Evolutionary conservation across 2,113 vertebrate species (phyloP).

Genomic region (Daubentonia madagascariensis): DNA sequence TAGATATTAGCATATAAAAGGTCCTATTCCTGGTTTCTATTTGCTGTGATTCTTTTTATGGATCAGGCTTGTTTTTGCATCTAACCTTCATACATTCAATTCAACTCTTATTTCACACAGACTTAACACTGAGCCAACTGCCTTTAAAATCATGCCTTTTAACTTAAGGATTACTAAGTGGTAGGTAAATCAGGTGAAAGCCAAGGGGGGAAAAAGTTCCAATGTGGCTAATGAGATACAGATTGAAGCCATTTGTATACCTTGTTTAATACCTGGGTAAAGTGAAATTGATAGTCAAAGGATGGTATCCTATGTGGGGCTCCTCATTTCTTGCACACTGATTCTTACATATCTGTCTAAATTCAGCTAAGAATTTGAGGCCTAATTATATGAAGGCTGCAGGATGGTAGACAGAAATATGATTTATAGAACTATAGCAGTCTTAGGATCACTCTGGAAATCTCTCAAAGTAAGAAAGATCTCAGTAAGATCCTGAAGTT

Average conservation of each 20-base stretch:
- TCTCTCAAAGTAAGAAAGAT: constrained; percentile 1
- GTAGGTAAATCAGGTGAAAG: neutral
- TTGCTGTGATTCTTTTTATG: neutral
- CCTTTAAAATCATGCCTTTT: constrained; percentile 11
- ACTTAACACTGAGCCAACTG: neutral
- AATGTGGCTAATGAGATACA: neutral
- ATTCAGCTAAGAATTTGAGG: constrained; percentile 18
- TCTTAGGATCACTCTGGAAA: neutral
- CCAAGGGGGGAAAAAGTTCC: neutral
- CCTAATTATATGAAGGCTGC: neutral
- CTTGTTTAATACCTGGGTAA: neutral
- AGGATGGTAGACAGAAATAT: neutral
- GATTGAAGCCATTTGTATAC: neutral
- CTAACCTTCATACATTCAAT: neutral
- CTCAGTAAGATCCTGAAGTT: neutral
- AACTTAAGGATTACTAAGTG: neutral
- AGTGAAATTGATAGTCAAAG: neutral
- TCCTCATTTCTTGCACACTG: neutral
- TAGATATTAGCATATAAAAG: neutral
- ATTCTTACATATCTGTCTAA: neutral
- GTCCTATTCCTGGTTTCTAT: neutral
- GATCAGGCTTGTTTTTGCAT: neutral
- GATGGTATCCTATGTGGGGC: neutral
- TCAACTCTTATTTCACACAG: neutral
- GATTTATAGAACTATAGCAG: neutral